phyloP scores from a whole-genome alignment of 2,888 invertebrate species.

The Cerastis rubricosa region DNA sequence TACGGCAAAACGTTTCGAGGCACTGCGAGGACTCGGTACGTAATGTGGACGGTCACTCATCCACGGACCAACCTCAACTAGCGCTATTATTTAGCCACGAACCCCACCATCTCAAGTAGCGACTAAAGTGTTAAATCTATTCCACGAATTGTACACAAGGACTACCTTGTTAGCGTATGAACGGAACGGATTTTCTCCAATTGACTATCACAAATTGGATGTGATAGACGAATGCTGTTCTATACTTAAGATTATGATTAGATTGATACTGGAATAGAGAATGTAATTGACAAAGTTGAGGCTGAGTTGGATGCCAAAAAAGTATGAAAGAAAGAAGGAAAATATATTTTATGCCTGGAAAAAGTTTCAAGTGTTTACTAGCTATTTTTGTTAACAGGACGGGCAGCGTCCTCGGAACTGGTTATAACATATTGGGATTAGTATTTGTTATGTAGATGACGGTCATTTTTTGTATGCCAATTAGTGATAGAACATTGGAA shows the following conservation, averaged over 20 bases:
- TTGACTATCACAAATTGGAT: conserved; percentile 49
- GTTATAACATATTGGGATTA: not conserved
- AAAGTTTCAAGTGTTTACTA: not conserved
- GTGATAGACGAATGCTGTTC: conserved; percentile 10
- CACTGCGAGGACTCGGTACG: not conserved
- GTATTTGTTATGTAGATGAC: not conserved
- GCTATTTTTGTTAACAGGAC: not conserved
- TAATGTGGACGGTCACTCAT: not conserved
- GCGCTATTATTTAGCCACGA: not conserved
- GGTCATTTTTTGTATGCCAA: not conserved
- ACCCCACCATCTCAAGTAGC: not conserved
- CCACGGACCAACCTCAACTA: not conserved
- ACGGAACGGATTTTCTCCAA: conserved; percentile 48
- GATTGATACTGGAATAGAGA: conserved; percentile 8
- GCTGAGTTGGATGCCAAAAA: conserved; percentile 17
- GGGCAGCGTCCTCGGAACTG: not conserved
- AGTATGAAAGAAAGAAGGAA: not conserved
- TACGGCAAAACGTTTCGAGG: not conserved
- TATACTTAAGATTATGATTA: conserved; percentile 2
- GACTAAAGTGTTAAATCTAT: conserved; percentile 35
- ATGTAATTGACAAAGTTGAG: not conserved
- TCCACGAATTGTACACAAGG: conserved; percentile 39
- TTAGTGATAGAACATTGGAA: not conserved
- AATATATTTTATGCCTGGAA: not conserved
- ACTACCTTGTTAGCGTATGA: conserved; percentile 16